These are phyloP conservation scores for Myiozetetes cayanensis DNA, from an alignment of 2,113 vertebrate genomes.

Conservation along the genomic window DNA sequence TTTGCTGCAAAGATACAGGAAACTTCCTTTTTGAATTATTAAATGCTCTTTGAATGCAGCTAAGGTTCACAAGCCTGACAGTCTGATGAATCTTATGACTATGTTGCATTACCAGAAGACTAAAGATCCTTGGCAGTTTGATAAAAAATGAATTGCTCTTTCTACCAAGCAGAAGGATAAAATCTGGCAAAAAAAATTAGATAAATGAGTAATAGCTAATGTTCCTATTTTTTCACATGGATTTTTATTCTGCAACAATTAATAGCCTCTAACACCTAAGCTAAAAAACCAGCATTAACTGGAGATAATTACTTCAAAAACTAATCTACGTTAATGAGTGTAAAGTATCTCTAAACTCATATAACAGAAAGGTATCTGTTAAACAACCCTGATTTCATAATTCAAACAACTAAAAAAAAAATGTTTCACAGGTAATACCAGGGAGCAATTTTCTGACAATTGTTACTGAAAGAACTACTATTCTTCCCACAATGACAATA, in stretches of 20 bases:
- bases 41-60: constrained; percentile 43
- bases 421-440: background rate
- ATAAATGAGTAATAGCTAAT: background rate
- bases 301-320: background rate
- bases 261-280: background rate
- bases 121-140: constrained; percentile 54
- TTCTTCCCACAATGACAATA: background rate
- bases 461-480: background rate
- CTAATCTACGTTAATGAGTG: background rate
- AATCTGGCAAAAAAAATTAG: background rate
- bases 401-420: background rate
- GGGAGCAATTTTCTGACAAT: background rate
- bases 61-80: constrained; percentile 45
- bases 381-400: background rate
- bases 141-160: constrained; percentile 64
- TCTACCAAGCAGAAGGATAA: constrained; percentile 3
- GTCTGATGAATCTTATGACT: background rate
- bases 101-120: constrained; percentile 33
- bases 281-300: background rate
- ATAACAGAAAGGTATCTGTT: background rate
- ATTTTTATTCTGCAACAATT: background rate
- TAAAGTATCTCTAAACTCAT: background rate
- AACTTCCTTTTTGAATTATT: constrained; percentile 63
- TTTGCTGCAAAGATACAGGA: constrained; percentile 1
- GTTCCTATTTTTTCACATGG: background rate